Conservation (phyloP, 2,797 vertebrate species). For the Micromesistius poutassou region DNA sequence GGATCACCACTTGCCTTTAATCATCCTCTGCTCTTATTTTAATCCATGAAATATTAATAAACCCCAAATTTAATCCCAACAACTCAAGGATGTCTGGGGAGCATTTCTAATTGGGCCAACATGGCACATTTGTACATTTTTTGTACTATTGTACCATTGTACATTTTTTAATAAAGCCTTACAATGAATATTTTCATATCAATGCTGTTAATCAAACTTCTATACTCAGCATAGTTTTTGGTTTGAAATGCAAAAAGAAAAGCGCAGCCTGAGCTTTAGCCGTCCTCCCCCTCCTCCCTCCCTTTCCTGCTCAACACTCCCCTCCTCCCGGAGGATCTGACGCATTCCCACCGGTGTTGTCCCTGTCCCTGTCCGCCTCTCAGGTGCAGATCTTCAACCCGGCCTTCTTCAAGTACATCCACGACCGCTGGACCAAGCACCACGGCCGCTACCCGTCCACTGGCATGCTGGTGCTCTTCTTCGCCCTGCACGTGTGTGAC, state of each 20-base stretch:
- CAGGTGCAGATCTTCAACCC: constrained; percentile 99
- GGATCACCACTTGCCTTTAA: constrained; percentile 62
- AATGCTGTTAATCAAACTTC: not conserved
- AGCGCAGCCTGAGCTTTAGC: too few relatives aligned
- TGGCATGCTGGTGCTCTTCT: constrained; percentile 97
- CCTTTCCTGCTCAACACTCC: not conserved
- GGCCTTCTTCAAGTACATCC: constrained; percentile 98
- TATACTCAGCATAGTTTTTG: not conserved
- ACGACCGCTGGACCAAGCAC: constrained; percentile 92
- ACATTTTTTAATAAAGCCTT: not conserved
- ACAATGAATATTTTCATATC: not conserved
- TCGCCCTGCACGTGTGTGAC: constrained; percentile 93
- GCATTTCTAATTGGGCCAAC: constrained; percentile 25
- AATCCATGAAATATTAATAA: constrained; percentile 60
- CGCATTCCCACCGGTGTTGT: not conserved
- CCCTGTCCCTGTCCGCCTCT: not conserved
- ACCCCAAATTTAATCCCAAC: constrained; percentile 46
- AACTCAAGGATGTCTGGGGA: constrained; percentile 26
- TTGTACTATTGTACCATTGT: too few relatives aligned
- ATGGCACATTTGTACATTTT: constrained; percentile 19
- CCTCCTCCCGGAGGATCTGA: not conserved
- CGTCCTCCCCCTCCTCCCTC: not conserved
- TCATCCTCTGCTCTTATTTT: constrained; percentile 46
- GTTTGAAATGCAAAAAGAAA: not conserved
- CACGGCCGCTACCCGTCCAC: constrained; percentile 97